These are phyloP conservation scores for Aselliscus stoliczkanus DNA, from an alignment of 2,797 vertebrate genomes.

Conservation along the genomic window DNA sequence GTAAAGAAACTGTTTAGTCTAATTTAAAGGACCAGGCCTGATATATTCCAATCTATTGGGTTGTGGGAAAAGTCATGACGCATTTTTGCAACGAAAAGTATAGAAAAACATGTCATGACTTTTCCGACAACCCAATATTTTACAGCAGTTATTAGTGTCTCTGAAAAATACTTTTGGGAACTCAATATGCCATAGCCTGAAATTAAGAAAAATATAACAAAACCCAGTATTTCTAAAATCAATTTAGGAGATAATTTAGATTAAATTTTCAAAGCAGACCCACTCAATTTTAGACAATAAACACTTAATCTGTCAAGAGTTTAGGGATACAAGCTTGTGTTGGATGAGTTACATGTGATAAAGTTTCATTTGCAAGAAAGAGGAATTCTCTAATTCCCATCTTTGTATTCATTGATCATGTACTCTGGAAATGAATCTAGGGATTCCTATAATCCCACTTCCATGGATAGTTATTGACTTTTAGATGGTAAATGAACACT, in stretches of 20 bases:
- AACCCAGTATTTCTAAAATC: not conserved
- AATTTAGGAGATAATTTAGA: not conserved
- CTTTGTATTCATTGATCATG: conserved; percentile 49
- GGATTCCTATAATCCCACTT: conserved; percentile 56
- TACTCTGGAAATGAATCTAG: conserved; percentile 61
- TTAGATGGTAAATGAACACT: conserved; percentile 57
- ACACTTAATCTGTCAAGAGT: not conserved
- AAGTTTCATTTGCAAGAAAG: conserved; percentile 28
- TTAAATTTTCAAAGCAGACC: conserved; percentile 19
- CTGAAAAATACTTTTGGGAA: not conserved
- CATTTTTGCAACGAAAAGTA: no score
- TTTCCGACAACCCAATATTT: no score
- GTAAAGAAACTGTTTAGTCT: not conserved
- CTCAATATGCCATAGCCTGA: not conserved
- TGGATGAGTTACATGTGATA: conserved; percentile 25
- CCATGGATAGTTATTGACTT: conserved; percentile 49
- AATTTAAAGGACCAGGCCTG: not conserved
- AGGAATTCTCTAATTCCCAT: conserved; percentile 44
- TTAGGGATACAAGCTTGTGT: conserved; percentile 26
- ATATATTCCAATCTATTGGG: not conserved
- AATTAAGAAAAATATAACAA: not conserved
- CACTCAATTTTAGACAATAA: conserved; percentile 47
- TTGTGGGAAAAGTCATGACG: no score
- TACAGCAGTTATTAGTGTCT: not conserved
- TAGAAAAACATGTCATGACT: no score